Evolutionary conservation across 2,113 vertebrate genomes (phyloP), one percentile per base, ranked within the genome.

Genomic region (Illadopsis cleaveri): DNA sequence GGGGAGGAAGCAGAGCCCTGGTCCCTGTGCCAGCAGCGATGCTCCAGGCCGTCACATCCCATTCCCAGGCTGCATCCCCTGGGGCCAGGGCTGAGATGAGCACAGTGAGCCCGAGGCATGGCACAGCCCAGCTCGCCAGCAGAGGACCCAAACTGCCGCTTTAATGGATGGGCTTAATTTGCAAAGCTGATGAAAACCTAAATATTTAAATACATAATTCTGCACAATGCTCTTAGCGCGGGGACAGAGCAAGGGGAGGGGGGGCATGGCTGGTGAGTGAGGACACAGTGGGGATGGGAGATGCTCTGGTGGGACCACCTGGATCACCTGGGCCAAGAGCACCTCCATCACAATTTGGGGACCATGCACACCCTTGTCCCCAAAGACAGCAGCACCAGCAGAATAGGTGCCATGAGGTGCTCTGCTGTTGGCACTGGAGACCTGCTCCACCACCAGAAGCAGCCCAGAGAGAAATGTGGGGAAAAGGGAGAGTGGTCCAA

Each of bases 191-290:
- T 97, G 97, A 97, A 95, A 90, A 82, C 89, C 94, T 97, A 94
- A 97, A 97, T 97, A 97, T 97, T 97, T 97, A 96, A 97, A 93
- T 85, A 96, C 92, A 44, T 94, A 94, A 94, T 95, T 94, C 94
- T 64, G 87, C 92, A 86, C 84, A 68, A 88, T 45, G 89, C 96
- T 94, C 89, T 96, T 80, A 83, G 72, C 12, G 0, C 4, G 0
- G 58, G 45, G 60, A 60, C n/a, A 51, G 66, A 66, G 76, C 0
- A 0, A 11, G 45, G 9, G 48, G 11, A 22, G 33, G 33, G 17
- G 50, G 60, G 6, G 31, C n/a, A 11, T 0, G 2, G 60, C 51
- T 75, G 69, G 13, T 0, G 18, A 48, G 75, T 9, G 2, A 23
- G 58, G 58, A 18, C 48, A 40, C 0, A 0, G 27, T 0, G 0